These are phyloP conservation scores for Muscicapa comitata DNA, from an alignment of 2,797 vertebrate species.

Conservation along the genomic window DNA sequence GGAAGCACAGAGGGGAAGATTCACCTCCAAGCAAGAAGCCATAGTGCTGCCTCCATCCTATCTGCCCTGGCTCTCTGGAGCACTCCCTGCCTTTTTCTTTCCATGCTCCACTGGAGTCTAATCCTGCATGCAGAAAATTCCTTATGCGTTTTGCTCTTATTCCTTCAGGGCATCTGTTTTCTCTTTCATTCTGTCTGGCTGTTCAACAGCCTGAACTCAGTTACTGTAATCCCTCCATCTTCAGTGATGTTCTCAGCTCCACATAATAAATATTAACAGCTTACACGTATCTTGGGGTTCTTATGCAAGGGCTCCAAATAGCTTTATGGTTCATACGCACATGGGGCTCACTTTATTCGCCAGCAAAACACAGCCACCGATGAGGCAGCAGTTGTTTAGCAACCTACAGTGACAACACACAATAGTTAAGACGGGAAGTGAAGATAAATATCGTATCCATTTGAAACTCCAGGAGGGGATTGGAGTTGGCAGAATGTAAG, in stretches of 20 bases:
- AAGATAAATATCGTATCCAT: slow-evolving; percentile 43
- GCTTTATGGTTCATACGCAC: slow-evolving; percentile 13
- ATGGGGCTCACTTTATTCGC: neutral
- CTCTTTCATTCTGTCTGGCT: slow-evolving; percentile 47
- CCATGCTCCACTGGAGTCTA: slow-evolving; percentile 32
- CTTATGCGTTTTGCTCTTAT: slow-evolving; percentile 38
- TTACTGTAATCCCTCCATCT: slow-evolving; percentile 55
- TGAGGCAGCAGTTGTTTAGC: slow-evolving; percentile 60
- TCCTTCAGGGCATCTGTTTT: slow-evolving; percentile 53
- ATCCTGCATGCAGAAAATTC: slow-evolving; percentile 49
- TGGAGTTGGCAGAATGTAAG: slow-evolving; percentile 34
- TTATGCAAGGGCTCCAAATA: slow-evolving; percentile 45
- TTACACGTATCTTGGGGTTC: slow-evolving; percentile 55
- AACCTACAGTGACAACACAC: slow-evolving; percentile 44
- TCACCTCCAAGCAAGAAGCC: neutral
- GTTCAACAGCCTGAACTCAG: slow-evolving; percentile 30
- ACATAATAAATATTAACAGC: slow-evolving; percentile 61
- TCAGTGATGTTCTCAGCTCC: slow-evolving; percentile 47
- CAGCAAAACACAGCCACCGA: neutral
- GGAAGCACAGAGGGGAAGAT: neutral
- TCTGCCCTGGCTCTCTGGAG: neutral
- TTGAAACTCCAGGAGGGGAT: slow-evolving; percentile 50
- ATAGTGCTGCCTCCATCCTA: neutral
- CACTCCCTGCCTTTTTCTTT: slow-evolving; percentile 13
- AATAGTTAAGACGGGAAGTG: slow-evolving; percentile 1